Evolutionary conservation across 2,888 invertebrate genomes (phyloP), one percentile per base, ranked within the genome.

Genomic region (Scaptodrosophila latifasciaeformis): DNA sequence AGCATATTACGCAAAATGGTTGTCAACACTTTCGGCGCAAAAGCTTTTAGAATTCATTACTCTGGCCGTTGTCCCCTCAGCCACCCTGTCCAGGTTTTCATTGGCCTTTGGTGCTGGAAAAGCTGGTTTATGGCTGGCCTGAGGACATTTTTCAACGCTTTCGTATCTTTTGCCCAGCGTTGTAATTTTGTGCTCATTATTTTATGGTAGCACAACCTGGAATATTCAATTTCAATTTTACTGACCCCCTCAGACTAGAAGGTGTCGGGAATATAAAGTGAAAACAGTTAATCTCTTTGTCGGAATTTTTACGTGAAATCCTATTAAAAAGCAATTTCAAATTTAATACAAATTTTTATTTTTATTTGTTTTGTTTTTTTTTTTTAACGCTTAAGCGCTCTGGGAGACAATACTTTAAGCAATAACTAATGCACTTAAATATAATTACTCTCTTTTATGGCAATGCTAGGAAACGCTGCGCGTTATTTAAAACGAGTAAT

Each of bases 1-100:
- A 67, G 68, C 65, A 67, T 67, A 71, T 68, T 65, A 65, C 71
- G 68, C 71, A 59, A 70, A 70, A 71, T 70, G 65, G 68, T 63
- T 70, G 69, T 70, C 69, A 70, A 70, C 69, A 70, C 68, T 70
- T 70, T 52, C 71, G 56, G 62, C 62, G 69, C 63, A 70, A 68
- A 70, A 70, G 71, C 71, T 69, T 69, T 68, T 67, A 65, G 65
- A 70, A 70, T 70, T 67, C 61, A 65, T 65, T 67, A 24, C 30
- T n/a, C 18, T 21, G 30, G 62, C 39, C 49, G 19, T 46, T 6
- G 9, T 13, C 24, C 44, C 18, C 37, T 12, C 35, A 5, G 19
- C 27, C 15, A 10, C 10, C 2, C 42, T 42, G 42, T 35, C 51
- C 45, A 50, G n/a, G n/a, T n/a, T n/a, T n/a, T 53, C 44, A 45